Percentiles rank a stretch among this genome's conserved stretches.
These are phyloP conservation scores for Poecilia velifera DNA, from an alignment of 2,797 vertebrate genomes.

Conservation along the genomic window DNA sequence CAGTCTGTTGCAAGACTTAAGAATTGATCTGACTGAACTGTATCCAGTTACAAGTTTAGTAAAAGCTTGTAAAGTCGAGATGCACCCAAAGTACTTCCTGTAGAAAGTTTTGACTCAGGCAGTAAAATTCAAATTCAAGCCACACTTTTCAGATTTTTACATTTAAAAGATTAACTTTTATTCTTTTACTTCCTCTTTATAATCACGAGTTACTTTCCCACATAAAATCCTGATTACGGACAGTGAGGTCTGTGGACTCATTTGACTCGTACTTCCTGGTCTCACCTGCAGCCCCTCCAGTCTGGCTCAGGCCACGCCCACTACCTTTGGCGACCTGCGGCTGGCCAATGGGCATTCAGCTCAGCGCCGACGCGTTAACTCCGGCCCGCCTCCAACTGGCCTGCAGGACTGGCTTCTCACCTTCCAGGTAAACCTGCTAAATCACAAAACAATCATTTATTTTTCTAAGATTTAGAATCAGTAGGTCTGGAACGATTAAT, in stretches of 20 bases:
- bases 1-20: background rate
- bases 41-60: background rate
- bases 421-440: conserved; percentile 85
- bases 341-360: conserved; percentile 92
- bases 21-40: background rate
- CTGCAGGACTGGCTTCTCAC: conserved; percentile 94
- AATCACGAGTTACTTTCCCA: background rate
- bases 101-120: background rate
- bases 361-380: conserved; percentile 88
- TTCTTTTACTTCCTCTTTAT: background rate
- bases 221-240: background rate
- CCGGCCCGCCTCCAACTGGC: conserved; percentile 89
- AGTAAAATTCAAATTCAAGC: background rate
- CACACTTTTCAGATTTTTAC: background rate
- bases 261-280: background rate
- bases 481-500: no score
- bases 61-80: background rate
- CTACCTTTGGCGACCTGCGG: conserved; percentile 92
- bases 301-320: conserved; percentile 88
- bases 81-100: background rate
- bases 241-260: background rate
- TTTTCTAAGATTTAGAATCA: background rate
- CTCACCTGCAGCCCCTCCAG: conserved; percentile 80
- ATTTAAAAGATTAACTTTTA: background rate
- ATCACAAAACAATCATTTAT: no score